phyloP scores from a whole-genome alignment of 2,113 vertebrate species.

The Dicaeum eximium region DNA sequence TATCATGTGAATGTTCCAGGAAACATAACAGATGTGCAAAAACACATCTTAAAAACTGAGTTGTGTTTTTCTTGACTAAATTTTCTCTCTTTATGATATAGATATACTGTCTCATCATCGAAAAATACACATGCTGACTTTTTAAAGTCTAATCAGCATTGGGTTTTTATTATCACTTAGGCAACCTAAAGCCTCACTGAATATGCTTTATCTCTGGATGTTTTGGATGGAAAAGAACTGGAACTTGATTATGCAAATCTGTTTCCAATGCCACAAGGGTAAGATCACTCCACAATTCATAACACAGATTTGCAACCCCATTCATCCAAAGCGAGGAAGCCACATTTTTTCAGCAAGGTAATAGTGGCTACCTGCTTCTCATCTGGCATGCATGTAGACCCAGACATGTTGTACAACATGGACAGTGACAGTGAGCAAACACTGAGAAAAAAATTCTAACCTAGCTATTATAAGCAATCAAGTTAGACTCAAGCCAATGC shows the following conservation, averaged over 20 bases:
- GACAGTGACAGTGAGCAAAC: not conserved
- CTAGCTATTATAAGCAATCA: not conserved
- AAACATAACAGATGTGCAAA: not conserved
- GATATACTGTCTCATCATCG: not conserved
- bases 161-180: not conserved
- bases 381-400: not conserved
- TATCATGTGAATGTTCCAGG: not conserved
- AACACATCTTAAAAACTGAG: not conserved
- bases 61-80: not conserved
- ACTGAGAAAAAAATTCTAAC: not conserved
- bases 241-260: not conserved
- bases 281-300: not conserved
- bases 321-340: not conserved
- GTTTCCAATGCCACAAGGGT: not conserved
- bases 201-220: not conserved
- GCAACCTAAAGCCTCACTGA: not conserved
- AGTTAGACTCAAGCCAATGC: not conserved
- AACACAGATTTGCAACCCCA: not conserved
- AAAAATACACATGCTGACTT: not conserved
- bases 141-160: not conserved
- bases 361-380: not conserved
- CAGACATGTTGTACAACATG: not conserved
- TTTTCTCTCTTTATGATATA: not conserved
- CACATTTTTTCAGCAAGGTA: not conserved
- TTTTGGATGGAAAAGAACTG: not conserved